Evolutionary conservation across 2,113 vertebrate species (phyloP), one percentile per base, ranked within the genome.

Genomic region (Irena cyanogastra): DNA sequence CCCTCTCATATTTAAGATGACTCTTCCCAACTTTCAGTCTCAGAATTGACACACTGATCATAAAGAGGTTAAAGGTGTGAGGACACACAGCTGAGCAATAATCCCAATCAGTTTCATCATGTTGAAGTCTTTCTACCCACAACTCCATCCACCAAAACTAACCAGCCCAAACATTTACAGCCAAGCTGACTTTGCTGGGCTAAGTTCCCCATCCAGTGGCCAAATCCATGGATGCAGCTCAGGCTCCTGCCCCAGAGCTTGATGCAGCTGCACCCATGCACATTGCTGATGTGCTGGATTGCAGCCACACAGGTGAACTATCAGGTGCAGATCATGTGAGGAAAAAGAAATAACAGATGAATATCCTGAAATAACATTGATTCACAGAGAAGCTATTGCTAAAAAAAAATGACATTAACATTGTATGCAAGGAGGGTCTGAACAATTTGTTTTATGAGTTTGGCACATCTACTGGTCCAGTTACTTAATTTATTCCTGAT

Each of bases 171-270:
- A 4, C 13, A 31, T 5, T 18, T 5, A 13, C 63, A n/a, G 49
- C 65, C 28, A 27, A 39, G 30, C 22, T 28, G 49, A 44, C 20
- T 44, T 30, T 27, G 42, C 41, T 61, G 82, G 87, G 82, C 61
- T 19, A 76, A 97, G 87, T 9, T 91, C 97, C 27, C 97, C 96
- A 89, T 76, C 96, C 93, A 94, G 94, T 11, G 96, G 95, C 57
- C 72, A 54, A 39, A 42, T 5, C 3, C 1, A 21, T 31, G 61
- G 71, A 35, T 65, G 75, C 95, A 95, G 70, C 53, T 52, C 39
- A 1, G 2, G 41, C 3, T 87, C 49, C 56, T 9, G 42, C 2
- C 7, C 13, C 49, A 3, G 60, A 41, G 17, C 17, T 16, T 0
- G 39, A 44, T 17, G 7, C 64, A 24, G 44, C 45, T 50, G 20